A percentile compares a stretch with the other conserved stretches of the same genome.
Evolutionary conservation across 2,113 vertebrate genomes (phyloP).

Genomic region (Sialia sialis): DNA sequence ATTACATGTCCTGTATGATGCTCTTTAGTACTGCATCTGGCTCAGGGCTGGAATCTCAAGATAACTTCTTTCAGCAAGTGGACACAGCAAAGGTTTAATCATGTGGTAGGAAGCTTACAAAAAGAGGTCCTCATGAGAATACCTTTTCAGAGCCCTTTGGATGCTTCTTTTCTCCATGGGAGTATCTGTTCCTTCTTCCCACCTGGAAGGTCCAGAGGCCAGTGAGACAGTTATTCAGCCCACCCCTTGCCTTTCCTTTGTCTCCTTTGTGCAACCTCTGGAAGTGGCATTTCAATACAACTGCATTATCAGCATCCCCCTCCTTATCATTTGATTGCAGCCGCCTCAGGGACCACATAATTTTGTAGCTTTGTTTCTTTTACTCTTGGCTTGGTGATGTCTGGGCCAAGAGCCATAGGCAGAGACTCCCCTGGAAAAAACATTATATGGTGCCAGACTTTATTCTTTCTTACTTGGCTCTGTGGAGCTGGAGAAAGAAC

Average conservation of each 20-base stretch:
- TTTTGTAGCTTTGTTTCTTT: slow-evolving; percentile 54
- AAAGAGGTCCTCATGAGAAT: neutral
- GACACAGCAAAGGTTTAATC: neutral
- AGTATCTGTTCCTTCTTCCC: neutral
- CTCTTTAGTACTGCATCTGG: neutral
- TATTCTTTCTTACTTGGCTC: slow-evolving; percentile 29
- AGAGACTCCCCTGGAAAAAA: slow-evolving; percentile 45
- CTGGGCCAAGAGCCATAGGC: slow-evolving; percentile 25
- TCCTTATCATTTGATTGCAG: slow-evolving; percentile 38
- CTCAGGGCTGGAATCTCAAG: neutral
- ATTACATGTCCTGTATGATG: neutral
- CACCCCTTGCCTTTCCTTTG: neutral
- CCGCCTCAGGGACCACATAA: neutral
- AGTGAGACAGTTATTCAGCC: neutral
- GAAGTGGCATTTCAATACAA: slow-evolving; percentile 4
- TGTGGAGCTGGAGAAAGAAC: neutral
- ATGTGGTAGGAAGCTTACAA: neutral
- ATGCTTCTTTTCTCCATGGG: neutral
- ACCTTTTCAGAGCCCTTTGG: neutral
- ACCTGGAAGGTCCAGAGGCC: neutral
- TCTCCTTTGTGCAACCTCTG: neutral
- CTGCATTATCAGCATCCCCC: neutral
- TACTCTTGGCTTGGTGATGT: slow-evolving; percentile 7
- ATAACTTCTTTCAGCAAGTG: neutral
- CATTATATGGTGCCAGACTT: slow-evolving; percentile 4